Evolutionary conservation across 1,140 invertebrate genomes (phyloP).

Genomic region (Ridgeia piscesae): DNA sequence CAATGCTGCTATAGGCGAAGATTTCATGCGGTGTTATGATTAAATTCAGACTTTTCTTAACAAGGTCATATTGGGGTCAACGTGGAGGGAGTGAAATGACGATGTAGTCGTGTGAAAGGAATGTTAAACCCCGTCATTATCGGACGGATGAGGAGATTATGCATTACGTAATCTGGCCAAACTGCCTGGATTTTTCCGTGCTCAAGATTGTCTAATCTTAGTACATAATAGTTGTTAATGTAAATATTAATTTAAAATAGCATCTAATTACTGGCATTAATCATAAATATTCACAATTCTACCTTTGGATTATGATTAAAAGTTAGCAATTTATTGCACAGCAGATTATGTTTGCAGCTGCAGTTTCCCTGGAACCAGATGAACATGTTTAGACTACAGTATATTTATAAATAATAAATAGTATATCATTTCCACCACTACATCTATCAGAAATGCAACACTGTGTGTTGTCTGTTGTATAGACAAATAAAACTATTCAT

Average conservation of each 20-base stretch:
- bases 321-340: background rate
- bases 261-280: too few relatives aligned
- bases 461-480: background rate
- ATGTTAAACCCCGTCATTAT: background rate
- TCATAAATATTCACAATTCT: too few relatives aligned
- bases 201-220: too few relatives aligned
- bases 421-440: background rate
- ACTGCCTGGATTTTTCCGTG: too few relatives aligned
- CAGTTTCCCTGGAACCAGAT: background rate
- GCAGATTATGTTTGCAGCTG: background rate
- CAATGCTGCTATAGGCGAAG: background rate
- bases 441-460: background rate
- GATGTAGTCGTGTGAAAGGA: background rate
- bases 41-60: background rate
- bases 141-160: background rate
- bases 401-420: slow-evolving; percentile 3
- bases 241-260: background rate
- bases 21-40: background rate
- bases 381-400: background rate
- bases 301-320: background rate
- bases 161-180: background rate
- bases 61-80: background rate
- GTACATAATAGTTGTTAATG: too few relatives aligned
- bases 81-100: background rate
- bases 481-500: too few relatives aligned